These are phyloP conservation scores for Chaetogeoica ovagalla DNA, from an alignment of 2,888 invertebrate species.

Conservation along the genomic window DNA sequence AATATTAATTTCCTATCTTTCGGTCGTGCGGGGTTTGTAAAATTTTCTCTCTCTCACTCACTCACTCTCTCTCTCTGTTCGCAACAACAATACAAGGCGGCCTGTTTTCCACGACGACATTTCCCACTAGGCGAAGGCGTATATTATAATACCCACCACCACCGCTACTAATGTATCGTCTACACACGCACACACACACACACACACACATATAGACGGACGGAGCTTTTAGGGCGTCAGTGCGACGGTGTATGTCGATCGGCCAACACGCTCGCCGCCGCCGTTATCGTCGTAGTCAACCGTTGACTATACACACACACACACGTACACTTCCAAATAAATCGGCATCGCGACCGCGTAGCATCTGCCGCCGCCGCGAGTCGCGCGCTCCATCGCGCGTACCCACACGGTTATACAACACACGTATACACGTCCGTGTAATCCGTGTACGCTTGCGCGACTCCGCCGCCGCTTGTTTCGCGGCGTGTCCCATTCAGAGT, in stretches of 20 bases:
- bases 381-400: constrained; percentile 19
- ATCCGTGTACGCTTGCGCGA: constrained; percentile 3
- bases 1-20: no score
- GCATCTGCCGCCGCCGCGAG: constrained; percentile 7
- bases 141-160: no score
- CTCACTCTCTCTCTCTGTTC: no score
- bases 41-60: no score
- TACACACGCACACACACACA: background rate
- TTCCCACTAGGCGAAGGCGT: no score
- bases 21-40: no score
- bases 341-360: background rate
- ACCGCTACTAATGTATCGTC: no score
- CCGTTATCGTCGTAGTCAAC: no score
- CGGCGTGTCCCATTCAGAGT: constrained; percentile 51
- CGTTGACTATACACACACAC: background rate
- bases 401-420: no score
- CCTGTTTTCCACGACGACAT: no score
- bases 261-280: constrained; percentile 34
- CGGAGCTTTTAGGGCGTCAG: constrained; percentile 52
- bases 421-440: background rate
- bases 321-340: background rate
- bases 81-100: no score
- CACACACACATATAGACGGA: background rate
- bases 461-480: constrained; percentile 15
- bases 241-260: constrained; percentile 50